Evolutionary conservation across 2,888 invertebrate species (phyloP), one percentile per base, ranked within the genome.

Genomic region (Acanthosepion esculentum): DNA sequence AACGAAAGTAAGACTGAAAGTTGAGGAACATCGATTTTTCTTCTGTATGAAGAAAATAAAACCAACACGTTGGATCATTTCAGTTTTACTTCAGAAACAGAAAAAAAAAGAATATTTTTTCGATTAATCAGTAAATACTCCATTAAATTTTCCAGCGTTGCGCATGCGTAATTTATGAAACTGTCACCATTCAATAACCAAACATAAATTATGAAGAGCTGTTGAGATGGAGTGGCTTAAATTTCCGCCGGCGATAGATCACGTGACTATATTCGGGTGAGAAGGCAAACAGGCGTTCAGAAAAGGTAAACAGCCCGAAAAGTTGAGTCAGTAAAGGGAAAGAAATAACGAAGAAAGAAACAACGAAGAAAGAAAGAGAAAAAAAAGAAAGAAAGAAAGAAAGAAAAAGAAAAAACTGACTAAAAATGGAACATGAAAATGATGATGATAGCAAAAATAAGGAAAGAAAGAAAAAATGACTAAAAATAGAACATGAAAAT

Each of bases 61-160:
- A 78, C 1, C n/a, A 29, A 15, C 78, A 10, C 78, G n/a, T 78
- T n/a, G 29, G 10, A 78, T 78, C n/a, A 29, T 29, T 78, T 78
- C 78, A n/a, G 29, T 78, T n/a, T 78, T 78, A 78, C 33, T 33
- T n/a, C n/a, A 23, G 78, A 78, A n/a, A 78, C 10, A 33, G 33
- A 78, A n/a, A 33, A 33, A 10, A n/a, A 33, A 78, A 18, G 12
- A 12, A n/a, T 78, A 15, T 78, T 12, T 78, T 78, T 78, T 12
- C 78, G 78, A 78, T 78, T 78, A 78, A 78, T 78, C 78, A 78
- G 78, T 78, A 78, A 78, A 78, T 78, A 78, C n/a, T 78, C 78
- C 78, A 78, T 78, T 78, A 78, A 78, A 78, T 78, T 33, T 33
- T 78, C 78, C 78, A 33, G 78, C n/a, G 5, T 33, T n/a, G n/a